phyloP scores from a whole-genome alignment of 2,113 vertebrate species.

The Agelaius phoeniceus region DNA sequence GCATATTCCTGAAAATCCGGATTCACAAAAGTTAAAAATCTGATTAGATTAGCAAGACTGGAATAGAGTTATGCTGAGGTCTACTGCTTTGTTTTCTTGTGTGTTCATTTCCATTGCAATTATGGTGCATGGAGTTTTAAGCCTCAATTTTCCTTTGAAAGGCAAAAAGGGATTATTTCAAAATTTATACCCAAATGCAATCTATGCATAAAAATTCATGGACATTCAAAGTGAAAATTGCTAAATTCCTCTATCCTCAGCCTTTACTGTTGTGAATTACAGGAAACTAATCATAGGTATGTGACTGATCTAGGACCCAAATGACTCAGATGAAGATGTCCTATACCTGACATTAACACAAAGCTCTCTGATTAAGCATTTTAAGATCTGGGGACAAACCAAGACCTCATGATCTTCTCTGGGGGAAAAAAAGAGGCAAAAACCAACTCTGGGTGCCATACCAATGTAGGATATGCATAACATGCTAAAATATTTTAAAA shows the following conservation, averaged over 20 bases:
- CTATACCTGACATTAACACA: background rate
- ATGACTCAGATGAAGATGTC: background rate
- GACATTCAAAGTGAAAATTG: background rate
- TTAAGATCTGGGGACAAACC: background rate
- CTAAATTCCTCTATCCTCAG: background rate
- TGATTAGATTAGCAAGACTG: background rate
- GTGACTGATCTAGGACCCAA: background rate
- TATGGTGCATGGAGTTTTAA: background rate
- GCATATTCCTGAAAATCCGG: background rate
- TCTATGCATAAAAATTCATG: background rate
- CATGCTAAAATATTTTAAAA: background rate
- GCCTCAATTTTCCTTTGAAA: background rate
- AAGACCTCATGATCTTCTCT: background rate
- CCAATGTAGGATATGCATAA: background rate
- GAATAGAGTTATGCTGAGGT: background rate
- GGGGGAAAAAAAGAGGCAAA: background rate
- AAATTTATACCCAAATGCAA: background rate
- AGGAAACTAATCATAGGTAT: background rate
- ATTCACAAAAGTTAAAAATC: background rate
- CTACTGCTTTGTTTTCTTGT: background rate
- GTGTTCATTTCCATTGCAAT: background rate
- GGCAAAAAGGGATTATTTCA: background rate
- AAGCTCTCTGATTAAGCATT: background rate
- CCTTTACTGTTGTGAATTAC: background rate
- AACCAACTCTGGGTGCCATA: rapidly evolving